Evolutionary conservation across 2,113 vertebrate genomes (phyloP), one percentile per base, ranked within the genome.

Genomic region (Aviceda subcristata): DNA sequence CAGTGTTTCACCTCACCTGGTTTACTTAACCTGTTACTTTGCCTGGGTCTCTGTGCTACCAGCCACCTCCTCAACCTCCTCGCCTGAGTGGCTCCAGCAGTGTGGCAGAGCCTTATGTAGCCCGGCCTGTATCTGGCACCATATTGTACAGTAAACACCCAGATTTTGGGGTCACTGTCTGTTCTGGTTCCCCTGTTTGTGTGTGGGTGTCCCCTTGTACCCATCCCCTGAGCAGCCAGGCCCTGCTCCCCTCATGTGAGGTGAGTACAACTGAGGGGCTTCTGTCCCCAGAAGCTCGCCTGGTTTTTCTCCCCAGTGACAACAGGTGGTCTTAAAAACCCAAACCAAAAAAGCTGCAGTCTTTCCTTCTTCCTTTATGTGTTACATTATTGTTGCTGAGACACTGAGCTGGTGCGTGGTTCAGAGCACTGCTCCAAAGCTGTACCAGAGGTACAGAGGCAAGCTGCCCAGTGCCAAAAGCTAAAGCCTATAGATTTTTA

Each of bases 191-290:
- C 18, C n/a, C n/a, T 36, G 7, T 69, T 59, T 18, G 22, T 20
- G 55, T 12, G 32, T 6, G 3, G 20, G 5, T 72, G 34, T n/a
- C 29, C 34, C 29, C 17, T 74, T 0, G 0, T 23, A 15, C 50
- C 50, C 6, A 3, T 27, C 6, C 21, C 18, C 12, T n/a, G n/a
- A 17, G 22, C 0, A 4, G n/a, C 50, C 14, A 4, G 18, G 41
- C 22, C 64, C 24, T 1, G 5, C 15, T 43, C 16, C 16, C 39
- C 41, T 51, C 41, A 12, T 38, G 16, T 50, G 59, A 53, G 36
- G 6, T 7, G 2, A 63, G 16, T 43, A 30, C 43, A 38, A 2
- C 9, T 6, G 11, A 62, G 41, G 14, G 39, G 15, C 38, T 84
- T 84, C 43, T 53, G 23, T 17, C 9, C 20, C 8, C 12, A 34